phyloP scores from a whole-genome alignment of 2,888 invertebrate genomes.

The Oithona nana region DNA sequence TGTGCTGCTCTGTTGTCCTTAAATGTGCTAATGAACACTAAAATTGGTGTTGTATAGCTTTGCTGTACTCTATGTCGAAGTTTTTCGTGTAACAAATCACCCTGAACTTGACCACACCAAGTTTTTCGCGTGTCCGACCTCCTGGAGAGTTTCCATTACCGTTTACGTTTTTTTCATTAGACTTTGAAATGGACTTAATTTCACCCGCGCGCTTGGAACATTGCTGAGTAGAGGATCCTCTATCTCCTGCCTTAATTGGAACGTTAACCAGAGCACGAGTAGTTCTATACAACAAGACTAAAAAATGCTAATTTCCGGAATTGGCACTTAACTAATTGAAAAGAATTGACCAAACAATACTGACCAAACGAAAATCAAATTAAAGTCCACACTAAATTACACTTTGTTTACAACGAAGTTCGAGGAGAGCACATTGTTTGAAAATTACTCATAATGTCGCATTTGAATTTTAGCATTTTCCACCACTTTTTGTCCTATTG shows the following conservation, averaged over 20 bases:
- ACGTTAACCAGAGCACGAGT: background rate
- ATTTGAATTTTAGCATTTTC: too few species aligned
- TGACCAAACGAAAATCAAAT: too few species aligned
- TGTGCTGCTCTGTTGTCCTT: background rate
- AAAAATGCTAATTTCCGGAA: background rate
- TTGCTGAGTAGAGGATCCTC: too few species aligned
- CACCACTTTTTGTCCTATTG: too few species aligned
- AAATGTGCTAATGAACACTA: background rate
- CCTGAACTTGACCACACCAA: background rate
- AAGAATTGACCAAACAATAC: background rate
- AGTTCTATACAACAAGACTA: too few species aligned
- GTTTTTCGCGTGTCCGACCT: background rate
- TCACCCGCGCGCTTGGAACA: background rate
- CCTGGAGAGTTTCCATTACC: constrained; percentile 1
- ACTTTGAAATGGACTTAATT: constrained; percentile 10
- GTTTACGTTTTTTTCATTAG: constrained; percentile 12
- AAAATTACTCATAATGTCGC: too few species aligned
- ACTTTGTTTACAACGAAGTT: too few species aligned
- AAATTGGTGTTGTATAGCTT: background rate
- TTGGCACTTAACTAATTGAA: background rate
- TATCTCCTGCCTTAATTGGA: background rate
- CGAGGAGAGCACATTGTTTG: too few species aligned
- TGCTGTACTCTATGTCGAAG: too few species aligned
- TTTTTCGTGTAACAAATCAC: background rate
- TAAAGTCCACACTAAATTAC: too few species aligned